phyloP scores from a whole-genome alignment of 2,888 invertebrate genomes.

The Amphimallon solstitiale region DNA sequence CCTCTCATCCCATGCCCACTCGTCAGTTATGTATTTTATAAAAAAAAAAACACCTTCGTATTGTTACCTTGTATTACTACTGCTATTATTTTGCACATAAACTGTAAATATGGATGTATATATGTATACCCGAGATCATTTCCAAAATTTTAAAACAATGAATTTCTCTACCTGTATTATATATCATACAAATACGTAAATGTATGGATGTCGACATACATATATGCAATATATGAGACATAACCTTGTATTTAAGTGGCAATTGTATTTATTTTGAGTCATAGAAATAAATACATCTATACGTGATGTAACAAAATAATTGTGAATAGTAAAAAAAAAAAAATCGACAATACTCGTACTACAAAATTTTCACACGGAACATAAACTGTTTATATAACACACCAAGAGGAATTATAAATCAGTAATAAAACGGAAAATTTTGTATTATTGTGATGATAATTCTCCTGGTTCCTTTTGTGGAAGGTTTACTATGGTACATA shows the following conservation, averaged over 20 bases:
- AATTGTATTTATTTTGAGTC: slow-evolving; percentile 32
- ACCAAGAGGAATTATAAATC: slow-evolving; percentile 19
- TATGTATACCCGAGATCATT: neutral
- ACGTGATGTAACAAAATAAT: slow-evolving; percentile 32
- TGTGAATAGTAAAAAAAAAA: slow-evolving; percentile 12
- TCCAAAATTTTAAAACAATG: slow-evolving; percentile 6
- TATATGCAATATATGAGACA: slow-evolving; percentile 10
- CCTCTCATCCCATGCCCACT: no score
- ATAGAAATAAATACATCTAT: slow-evolving; percentile 31
- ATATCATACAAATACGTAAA: neutral
- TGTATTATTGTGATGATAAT: slow-evolving; percentile 26
- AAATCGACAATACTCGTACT: slow-evolving; percentile 17
- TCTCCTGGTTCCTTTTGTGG: slow-evolving; percentile 7
- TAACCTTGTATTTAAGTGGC: slow-evolving; percentile 29
- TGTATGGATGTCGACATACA: no score
- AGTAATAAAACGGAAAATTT: slow-evolving; percentile 19
- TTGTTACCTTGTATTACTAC: no score
- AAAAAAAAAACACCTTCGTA: no score
- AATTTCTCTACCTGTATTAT: neutral
- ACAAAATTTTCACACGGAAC: slow-evolving; percentile 20
- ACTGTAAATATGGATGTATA: no score
- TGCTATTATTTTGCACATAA: no score
- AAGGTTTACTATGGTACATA: no score
- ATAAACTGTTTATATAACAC: slow-evolving; percentile 18
- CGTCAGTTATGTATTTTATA: no score